These are phyloP conservation scores for Planiliza haematocheilus DNA, from an alignment of 2,113 vertebrate genomes.

Conservation along the genomic window DNA sequence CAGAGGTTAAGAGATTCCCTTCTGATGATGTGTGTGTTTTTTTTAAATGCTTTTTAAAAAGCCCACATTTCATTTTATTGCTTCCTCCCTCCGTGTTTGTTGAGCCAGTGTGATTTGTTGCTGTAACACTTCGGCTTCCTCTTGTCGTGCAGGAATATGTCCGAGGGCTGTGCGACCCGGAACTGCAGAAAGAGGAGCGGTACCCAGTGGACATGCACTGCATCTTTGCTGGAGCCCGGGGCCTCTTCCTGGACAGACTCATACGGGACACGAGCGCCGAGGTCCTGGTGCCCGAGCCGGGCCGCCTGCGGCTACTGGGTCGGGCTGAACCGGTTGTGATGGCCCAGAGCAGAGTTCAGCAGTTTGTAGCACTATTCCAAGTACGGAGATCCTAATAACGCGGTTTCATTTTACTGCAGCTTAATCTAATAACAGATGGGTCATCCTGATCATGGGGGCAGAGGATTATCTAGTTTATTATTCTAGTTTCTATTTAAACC, in stretches of 20 bases:
- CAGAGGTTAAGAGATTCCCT: too few relatives aligned
- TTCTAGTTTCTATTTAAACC: too few relatives aligned
- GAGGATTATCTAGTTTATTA: too few relatives aligned
- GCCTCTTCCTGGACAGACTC: slow-evolving; percentile 91
- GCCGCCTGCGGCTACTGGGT: slow-evolving; percentile 88
- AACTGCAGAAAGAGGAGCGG: slow-evolving; percentile 89
- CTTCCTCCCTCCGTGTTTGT: neutral
- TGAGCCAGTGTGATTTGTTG: neutral
- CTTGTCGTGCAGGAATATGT: slow-evolving; percentile 88
- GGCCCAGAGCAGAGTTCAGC: slow-evolving; percentile 94
- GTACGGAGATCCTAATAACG: slow-evolving; percentile 18
- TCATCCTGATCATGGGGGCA: too few relatives aligned
- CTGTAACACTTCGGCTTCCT: neutral
- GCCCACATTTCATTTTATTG: neutral
- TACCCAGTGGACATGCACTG: slow-evolving; percentile 98
- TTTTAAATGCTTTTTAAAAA: too few relatives aligned
- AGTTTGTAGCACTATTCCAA: slow-evolving; percentile 93
- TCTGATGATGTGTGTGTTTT: too few relatives aligned
- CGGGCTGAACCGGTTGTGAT: slow-evolving; percentile 92
- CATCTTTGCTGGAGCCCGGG: slow-evolving; percentile 92
- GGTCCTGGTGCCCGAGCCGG: slow-evolving; percentile 88
- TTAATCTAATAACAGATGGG: neutral
- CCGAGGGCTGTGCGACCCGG: slow-evolving; percentile 95
- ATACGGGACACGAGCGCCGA: slow-evolving; percentile 94
- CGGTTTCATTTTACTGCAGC: neutral